Conservation (phyloP, 2,797 vertebrate genomes). For the Melanotaenia pygmaea region DNA sequence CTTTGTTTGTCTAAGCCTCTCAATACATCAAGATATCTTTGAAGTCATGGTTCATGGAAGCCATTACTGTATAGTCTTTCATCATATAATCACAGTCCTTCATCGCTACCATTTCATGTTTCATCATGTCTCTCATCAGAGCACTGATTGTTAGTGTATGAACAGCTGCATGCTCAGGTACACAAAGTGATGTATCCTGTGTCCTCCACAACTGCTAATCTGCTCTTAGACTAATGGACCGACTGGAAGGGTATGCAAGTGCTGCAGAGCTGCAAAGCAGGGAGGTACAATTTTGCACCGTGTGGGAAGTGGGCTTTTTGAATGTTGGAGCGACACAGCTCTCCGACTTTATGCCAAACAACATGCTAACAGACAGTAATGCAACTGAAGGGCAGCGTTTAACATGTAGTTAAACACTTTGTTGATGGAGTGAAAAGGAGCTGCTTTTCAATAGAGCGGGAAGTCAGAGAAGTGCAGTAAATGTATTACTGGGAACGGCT, state of each 20-base stretch:
- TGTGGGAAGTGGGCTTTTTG: constrained; percentile 14
- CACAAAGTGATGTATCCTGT: constrained; percentile 5
- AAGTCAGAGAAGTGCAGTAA: constrained; percentile 11
- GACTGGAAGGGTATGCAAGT: constrained; percentile 13
- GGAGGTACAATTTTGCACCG: constrained; percentile 31
- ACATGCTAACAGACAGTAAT: constrained; percentile 23
- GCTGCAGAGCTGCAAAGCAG: constrained; percentile 5
- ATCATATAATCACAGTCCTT: constrained; percentile 33
- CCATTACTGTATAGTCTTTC: constrained; percentile 25
- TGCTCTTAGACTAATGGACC: constrained; percentile 1
- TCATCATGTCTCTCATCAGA: constrained; percentile 24
- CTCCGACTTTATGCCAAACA: neutral
- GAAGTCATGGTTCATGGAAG: constrained; percentile 28
- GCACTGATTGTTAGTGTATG: neutral
- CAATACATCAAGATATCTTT: constrained; percentile 20
- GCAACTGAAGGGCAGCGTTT: constrained; percentile 32
- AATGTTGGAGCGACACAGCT: constrained; percentile 5
- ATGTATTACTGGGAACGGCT: constrained; percentile 16
- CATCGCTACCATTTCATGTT: constrained; percentile 7
- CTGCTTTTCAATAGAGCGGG: constrained; percentile 15
- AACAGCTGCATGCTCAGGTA: constrained; percentile 4
- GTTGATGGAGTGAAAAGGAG: constrained; percentile 27
- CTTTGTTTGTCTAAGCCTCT: neutral
- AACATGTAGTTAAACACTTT: constrained; percentile 23
- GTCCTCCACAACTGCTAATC: constrained; percentile 14